phyloP scores from a whole-genome alignment of 2,888 invertebrate genomes.

The Drosophila peninsularis region DNA sequence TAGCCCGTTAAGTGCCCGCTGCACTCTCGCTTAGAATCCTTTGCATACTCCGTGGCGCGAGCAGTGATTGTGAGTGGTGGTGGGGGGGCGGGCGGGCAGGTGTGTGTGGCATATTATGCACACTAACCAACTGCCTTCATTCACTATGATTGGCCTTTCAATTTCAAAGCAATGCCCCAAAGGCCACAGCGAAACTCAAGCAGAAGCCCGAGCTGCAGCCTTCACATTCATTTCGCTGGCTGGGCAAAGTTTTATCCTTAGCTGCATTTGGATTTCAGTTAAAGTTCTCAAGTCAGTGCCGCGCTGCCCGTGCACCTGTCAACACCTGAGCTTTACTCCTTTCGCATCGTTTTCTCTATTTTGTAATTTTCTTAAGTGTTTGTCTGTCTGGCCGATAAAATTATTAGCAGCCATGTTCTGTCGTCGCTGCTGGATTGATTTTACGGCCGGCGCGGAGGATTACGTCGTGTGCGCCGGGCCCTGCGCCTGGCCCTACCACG shows the following conservation, averaged over 20 bases:
- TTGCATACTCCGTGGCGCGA: conserved; percentile 15
- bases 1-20: neutral
- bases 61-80: neutral
- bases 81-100: neutral
- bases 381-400: conserved; percentile 35
- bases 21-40: conserved; percentile 2
- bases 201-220: neutral
- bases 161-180: conserved; percentile 51
- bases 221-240: conserved; percentile 4
- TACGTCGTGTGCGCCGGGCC: conserved; percentile 81
- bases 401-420: conserved; percentile 81
- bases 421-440: conserved; percentile 84
- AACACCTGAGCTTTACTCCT: conserved; percentile 65
- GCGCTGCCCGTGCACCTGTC: conserved; percentile 54
- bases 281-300: conserved; percentile 41
- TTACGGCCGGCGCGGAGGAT: conserved; percentile 72
- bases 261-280: conserved; percentile 11
- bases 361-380: conserved; percentile 74
- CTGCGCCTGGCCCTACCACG: conserved; percentile 80
- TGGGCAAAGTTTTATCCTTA: conserved; percentile 17
- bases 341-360: conserved; percentile 30
- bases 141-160: conserved; percentile 59
- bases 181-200: conserved; percentile 19
- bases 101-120: conserved; percentile 36
- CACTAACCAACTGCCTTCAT: conserved; percentile 56